Evolutionary conservation across 2,888 invertebrate genomes (phyloP), one percentile per base, ranked within the genome.

Genomic region (Ochropleura leucogaster): DNA sequence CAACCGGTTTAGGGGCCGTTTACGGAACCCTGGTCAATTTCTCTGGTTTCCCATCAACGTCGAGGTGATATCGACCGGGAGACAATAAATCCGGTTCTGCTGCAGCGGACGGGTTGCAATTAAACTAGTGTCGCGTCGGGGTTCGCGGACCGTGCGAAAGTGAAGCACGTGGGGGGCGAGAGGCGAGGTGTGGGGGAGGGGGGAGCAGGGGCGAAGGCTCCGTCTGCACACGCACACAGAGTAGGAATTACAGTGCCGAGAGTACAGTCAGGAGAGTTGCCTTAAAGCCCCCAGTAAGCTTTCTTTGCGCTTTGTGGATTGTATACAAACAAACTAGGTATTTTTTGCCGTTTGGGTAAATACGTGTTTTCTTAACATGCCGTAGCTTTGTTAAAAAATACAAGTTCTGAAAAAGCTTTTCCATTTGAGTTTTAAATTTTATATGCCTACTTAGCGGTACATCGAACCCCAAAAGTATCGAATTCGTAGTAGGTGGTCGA

Each of bases 11-110:
- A 77, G 59, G 59, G 67, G 76, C 51, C 77, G 75, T 85, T 86
- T 89, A 86, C 86, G 88, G 90, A 87, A 87, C 89, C 86, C 88
- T 88, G 85, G 89, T 89, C 86, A 89, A 91, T 92, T 92, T 92
- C 91, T 89, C 88, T 89, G 88, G 88, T 88, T 90, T 89, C 90
- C 90, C 89, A 90, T 90, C 90, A 90, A 92, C 90, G 90, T 90
- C 90, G 91, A 90, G 93, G 92, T 91, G 94, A 94, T 94, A 94
- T 93, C 93, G 93, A 91, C 90, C 90, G 90, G 90, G 94, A 94
- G 95, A 96, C 96, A 96, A 96, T 96, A 95, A 95, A 95, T 95
- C 96, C 96, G 96, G 96, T 96, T 95, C 87, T 90, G 89, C 90
- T 93, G 94, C 95, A 93, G 93, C 93, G 90, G 90, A 89, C 90